Base-by-base conservation (phyloP, 2,113 vertebrate genomes). In the Chamaetylas fuelleborni region DNA sequence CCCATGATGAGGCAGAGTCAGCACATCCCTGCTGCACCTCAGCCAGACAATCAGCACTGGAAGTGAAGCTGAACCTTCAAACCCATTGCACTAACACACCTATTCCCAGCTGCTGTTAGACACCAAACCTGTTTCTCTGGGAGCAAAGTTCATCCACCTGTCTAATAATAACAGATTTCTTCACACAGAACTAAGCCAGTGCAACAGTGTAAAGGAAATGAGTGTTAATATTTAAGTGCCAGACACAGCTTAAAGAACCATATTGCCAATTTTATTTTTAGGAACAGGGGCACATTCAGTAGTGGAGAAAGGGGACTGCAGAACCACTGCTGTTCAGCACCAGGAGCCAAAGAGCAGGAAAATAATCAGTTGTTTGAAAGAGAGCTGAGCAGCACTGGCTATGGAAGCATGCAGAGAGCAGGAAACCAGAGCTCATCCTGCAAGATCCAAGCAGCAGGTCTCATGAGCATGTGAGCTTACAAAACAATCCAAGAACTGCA, bases 191-290 rank as follows among this genome's bases (percentile, higher is more conserved):
- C 42, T 48, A 82, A 61, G 16, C 5, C 19, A 23, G 40, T 4
- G 18, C n/a, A 60, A 45, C 2, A 14, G 22, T 1, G 1, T n/a
- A 34, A 38, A 64, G 47, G 81, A 65, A 77, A 60, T 0, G 0
- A 20, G 9, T 5, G 16, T 43, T 88, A 40, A 28, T n/a, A 67
- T 19, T 38, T 11, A 13, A 70, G 34, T n/a, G 65, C 29, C 53
- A 56, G 61, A 51, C 28, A 56, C 2, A 2, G 25, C 40, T 31
- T 65, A 5, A 16, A 79, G 29, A 81, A 36, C 22, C 23, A 23
- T 1, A 53, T 1, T 29, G 28, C 48, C 24, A 22, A 4, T 19
- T 51, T 25, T 34, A 33, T 60, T 73, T 45, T 56, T 28, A 74
- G 38, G 26, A 78, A 60, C 5, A 33, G 24, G 8, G 38, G 15